A percentile compares a stretch with the other conserved stretches of the same genome.
Evolutionary conservation across 2,113 vertebrate species (phyloP).

Genomic region (Bombycilla garrulus): DNA sequence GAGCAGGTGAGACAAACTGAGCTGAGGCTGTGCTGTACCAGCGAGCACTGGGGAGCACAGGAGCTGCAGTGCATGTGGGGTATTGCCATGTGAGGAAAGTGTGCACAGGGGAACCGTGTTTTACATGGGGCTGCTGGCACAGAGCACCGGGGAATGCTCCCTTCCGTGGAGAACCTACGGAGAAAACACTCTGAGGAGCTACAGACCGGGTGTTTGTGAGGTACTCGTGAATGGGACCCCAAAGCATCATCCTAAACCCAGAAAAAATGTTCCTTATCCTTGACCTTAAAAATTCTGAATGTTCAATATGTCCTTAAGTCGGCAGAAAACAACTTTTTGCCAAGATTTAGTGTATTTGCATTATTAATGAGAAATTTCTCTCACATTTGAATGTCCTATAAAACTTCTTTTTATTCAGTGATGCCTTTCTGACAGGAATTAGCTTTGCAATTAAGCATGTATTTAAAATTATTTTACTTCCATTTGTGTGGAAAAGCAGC

Average conservation of each 20-base stretch:
- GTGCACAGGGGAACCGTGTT: background rate
- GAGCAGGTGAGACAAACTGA: background rate
- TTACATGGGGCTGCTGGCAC: background rate
- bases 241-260: background rate
- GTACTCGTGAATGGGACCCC: background rate
- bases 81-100: too few relatives aligned
- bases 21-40: rapidly evolving
- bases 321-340: background rate
- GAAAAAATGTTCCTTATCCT: background rate
- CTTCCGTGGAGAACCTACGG: background rate
- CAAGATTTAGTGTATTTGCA: background rate
- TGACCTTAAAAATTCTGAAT: background rate
- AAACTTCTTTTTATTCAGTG: background rate
- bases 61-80: rapidly evolving
- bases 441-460: background rate
- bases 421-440: background rate
- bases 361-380: background rate
- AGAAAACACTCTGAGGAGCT: background rate
- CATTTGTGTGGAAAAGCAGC: background rate
- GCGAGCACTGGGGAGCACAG: background rate
- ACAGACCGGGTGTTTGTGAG: background rate
- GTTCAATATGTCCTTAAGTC: background rate
- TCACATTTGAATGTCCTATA: background rate
- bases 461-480: background rate
- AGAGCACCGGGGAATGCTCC: background rate